Evolutionary conservation across 2,888 invertebrate species (phyloP).

Genomic region (Hipparchia semele): DNA sequence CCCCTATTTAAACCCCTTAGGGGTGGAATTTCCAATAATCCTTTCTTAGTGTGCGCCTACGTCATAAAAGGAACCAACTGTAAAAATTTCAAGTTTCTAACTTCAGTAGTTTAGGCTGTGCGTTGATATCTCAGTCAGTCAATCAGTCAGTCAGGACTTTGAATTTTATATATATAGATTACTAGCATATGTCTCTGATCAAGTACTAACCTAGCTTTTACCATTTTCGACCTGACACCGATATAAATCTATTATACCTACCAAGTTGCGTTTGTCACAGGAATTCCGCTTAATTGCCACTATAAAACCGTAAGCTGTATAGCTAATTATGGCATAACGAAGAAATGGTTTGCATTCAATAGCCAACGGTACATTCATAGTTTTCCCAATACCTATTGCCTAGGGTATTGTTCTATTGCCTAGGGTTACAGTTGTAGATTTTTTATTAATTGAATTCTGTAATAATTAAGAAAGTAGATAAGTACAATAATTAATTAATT

Average conservation of each 20-base stretch:
- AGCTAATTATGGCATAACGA: conserved; percentile 20
- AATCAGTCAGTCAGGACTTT: too few species aligned
- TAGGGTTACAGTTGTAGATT: neutral
- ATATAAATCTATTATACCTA: conserved; percentile 6
- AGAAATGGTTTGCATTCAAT: conserved; percentile 22
- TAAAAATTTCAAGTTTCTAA: too few species aligned
- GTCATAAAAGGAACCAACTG: too few species aligned
- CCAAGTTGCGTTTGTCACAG: conserved; percentile 1
- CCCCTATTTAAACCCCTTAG: too few species aligned
- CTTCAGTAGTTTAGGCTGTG: too few species aligned
- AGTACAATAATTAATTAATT: neutral
- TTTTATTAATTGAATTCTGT: neutral
- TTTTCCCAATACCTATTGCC: conserved; percentile 20
- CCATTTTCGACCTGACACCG: neutral
- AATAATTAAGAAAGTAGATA: neutral
- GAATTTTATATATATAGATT: too few species aligned
- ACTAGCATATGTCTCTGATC: neutral
- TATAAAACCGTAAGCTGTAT: conserved; percentile 12
- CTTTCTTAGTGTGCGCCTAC: too few species aligned
- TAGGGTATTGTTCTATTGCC: neutral
- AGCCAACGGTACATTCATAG: conserved; percentile 11
- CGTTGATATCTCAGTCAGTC: too few species aligned
- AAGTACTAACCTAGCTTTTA: neutral
- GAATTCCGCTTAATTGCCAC: conserved; percentile 14
- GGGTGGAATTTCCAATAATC: too few species aligned